A percentile compares a stretch with the other conserved stretches of the same genome.
Conservation (phyloP, 2,113 vertebrate genomes). For the Nothoprocta pentlandii region DNA sequence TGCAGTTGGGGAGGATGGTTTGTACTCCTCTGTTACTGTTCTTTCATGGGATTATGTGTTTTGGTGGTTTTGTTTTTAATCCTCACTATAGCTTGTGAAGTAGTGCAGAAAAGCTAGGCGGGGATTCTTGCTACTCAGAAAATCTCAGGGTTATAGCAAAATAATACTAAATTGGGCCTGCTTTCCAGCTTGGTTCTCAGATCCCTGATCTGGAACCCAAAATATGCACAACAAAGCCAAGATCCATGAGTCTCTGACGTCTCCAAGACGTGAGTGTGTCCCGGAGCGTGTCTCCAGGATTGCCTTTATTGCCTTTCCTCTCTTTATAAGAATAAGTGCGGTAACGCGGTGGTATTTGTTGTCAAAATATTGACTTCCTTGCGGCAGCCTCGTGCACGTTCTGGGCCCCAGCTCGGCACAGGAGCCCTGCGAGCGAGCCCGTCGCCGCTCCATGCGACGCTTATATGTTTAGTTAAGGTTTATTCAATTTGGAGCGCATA, state of each 20-base stretch:
- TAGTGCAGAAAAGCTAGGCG: neutral
- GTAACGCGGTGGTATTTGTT: neutral
- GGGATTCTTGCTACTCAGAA: neutral
- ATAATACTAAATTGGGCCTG: neutral
- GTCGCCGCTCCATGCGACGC: neutral
- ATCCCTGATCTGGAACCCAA: neutral
- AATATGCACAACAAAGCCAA: neutral
- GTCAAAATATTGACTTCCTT: neutral
- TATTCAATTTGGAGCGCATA: neutral
- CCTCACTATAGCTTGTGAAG: neutral
- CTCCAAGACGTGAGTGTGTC: neutral
- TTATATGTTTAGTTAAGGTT: neutral
- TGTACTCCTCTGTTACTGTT: neutral
- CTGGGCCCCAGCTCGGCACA: neutral
- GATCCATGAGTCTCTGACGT: neutral
- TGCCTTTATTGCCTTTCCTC: fast-evolving
- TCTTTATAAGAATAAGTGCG: fast-evolving
- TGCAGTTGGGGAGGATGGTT: neutral
- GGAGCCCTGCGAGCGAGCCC: neutral
- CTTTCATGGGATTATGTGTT: neutral
- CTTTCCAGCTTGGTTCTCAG: neutral
- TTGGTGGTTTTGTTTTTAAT: neutral
- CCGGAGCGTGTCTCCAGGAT: neutral
- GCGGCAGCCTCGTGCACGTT: neutral
- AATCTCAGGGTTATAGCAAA: neutral